Conservation (phyloP, 2,797 vertebrate species). For the Channallabes apus region DNA sequence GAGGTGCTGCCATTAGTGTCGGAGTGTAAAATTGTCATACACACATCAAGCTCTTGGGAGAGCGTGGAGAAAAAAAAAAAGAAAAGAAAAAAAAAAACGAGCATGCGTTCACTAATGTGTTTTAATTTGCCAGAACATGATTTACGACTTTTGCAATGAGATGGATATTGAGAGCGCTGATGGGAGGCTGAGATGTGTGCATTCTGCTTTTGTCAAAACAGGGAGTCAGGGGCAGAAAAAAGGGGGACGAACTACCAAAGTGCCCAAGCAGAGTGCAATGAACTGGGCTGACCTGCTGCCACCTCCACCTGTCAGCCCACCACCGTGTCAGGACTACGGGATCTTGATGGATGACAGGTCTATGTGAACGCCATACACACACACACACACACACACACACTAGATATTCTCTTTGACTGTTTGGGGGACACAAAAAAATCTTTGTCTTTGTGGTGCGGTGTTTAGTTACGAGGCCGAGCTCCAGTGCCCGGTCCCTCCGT, state of each 20-base stretch:
- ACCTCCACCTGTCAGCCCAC: slow-evolving; percentile 91
- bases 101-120: slow-evolving; percentile 55
- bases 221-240: slow-evolving; percentile 99
- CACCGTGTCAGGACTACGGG: slow-evolving; percentile 89
- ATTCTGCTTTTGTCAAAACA: slow-evolving; percentile 62
- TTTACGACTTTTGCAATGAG: slow-evolving; percentile 53
- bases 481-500: slow-evolving; percentile 88
- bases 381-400: neutral
- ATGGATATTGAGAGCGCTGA: slow-evolving; percentile 57
- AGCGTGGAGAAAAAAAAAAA: no score
- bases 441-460: neutral
- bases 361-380: slow-evolving; percentile 21
- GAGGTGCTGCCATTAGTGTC: slow-evolving; percentile 60
- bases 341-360: slow-evolving; percentile 89
- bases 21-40: slow-evolving; percentile 59
- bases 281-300: slow-evolving; percentile 97
- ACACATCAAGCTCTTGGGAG: slow-evolving; percentile 37
- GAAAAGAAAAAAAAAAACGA: slow-evolving; percentile 31
- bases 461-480: slow-evolving; percentile 90
- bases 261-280: slow-evolving; percentile 92
- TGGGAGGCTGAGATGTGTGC: slow-evolving; percentile 49
- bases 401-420: no score
- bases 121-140: slow-evolving; percentile 59
- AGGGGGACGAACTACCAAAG: slow-evolving; percentile 86
- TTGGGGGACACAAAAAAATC: neutral